phyloP scores from a whole-genome alignment of 2,113 vertebrate genomes.

The Gymnorhina tibicen region DNA sequence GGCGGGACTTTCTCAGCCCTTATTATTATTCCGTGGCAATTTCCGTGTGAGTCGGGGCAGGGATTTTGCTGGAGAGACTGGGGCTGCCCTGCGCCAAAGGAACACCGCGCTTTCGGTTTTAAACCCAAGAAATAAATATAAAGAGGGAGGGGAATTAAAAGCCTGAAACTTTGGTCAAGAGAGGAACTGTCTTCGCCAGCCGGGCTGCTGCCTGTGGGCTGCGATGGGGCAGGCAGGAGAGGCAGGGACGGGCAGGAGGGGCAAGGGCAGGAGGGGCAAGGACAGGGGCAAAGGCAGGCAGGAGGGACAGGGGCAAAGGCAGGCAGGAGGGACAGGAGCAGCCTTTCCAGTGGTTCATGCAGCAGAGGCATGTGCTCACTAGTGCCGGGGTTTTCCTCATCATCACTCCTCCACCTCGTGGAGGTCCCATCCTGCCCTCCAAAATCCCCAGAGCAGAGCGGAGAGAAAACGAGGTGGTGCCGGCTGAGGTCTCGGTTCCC shows the following conservation, averaged over 20 bases:
- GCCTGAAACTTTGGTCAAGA: not conserved
- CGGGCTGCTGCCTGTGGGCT: not conserved
- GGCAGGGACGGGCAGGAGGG: not conserved
- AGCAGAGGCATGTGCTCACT: accelerated
- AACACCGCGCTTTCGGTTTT: not conserved
- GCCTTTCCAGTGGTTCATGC: not conserved
- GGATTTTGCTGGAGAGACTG: not conserved
- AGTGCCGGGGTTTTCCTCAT: not conserved
- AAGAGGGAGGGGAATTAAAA: not conserved
- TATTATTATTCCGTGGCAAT: not conserved
- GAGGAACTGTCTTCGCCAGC: not conserved
- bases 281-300: not conserved
- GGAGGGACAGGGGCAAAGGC: not conserved
- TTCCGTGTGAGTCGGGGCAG: not conserved
- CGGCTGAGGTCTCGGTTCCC: not conserved
- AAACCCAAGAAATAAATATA: not conserved
- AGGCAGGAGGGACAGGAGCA: not conserved
- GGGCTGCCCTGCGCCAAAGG: accelerated
- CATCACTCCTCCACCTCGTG: accelerated
- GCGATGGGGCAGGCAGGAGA: not conserved
- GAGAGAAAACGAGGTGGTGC: accelerated
- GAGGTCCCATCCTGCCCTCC: not conserved
- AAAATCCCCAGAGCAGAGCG: accelerated
- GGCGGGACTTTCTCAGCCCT: not conserved
- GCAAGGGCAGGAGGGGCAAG: not conserved